phyloP scores from a whole-genome alignment of 2,113 vertebrate genomes.

The Chamaea fasciata region DNA sequence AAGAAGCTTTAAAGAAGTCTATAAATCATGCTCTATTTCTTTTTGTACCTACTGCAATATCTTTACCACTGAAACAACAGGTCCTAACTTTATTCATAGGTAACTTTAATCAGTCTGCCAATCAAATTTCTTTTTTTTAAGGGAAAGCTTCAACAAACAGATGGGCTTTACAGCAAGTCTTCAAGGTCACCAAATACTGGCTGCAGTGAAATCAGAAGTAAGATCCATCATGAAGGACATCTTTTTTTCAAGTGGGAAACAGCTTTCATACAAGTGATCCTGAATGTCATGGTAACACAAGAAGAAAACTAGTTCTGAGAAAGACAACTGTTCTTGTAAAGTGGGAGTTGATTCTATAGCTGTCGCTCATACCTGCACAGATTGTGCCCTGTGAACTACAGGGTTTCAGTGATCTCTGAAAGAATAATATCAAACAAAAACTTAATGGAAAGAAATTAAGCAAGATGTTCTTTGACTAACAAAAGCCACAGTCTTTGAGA shows the following conservation, averaged over 20 bases:
- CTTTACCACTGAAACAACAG: not conserved
- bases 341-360: not conserved
- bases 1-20: not conserved
- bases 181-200: slow-evolving; percentile 11
- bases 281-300: slow-evolving; percentile 18
- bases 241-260: slow-evolving; percentile 1
- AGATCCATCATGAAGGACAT: not conserved
- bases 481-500: not conserved
- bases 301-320: not conserved
- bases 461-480: not conserved
- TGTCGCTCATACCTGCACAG: slow-evolving; percentile 5
- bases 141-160: not conserved
- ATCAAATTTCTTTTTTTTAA: not conserved
- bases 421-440: not conserved
- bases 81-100: not conserved
- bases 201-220: slow-evolving; percentile 21
- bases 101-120: not conserved
- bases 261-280: slow-evolving; percentile 9
- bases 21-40: not conserved
- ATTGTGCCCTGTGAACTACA: not conserved
- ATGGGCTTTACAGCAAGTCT: slow-evolving; percentile 12
- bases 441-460: not conserved
- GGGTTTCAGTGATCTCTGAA: not conserved
- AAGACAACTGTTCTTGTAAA: not conserved
- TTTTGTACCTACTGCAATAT: not conserved